Base-by-base conservation (phyloP, 2,888 invertebrate genomes). In the Pocota personata region DNA sequence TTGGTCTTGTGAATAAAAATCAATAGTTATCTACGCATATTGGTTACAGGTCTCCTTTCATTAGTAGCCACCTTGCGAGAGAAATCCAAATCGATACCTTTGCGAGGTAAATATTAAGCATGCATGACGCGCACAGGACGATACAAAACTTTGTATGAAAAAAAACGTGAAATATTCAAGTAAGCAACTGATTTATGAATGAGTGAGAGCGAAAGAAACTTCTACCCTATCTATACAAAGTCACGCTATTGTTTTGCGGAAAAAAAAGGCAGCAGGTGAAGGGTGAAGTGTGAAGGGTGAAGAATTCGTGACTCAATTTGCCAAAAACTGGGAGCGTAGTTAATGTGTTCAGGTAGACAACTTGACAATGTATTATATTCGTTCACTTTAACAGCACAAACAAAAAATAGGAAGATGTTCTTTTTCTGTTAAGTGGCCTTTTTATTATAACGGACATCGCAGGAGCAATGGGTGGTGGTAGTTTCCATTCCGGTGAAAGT, bases 111-210 rank as follows among this genome's bases (percentile, higher is more conserved):
- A 35, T 37, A 55, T 72, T 60, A 40, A 40, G 35, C 14, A 82
- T 43, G 57, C 57, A 71, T 57, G 62, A 58, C 37, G 30, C 37
- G 30, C 62, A 64, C 55, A 40, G 21, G 10, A 27, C 60, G 52
- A 43, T 58, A 46, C 60, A 16, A 62, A 60, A 72, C 19, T 71
- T 82, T 64, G 27, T 50, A 40, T 16, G 10, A 1, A 57, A 46
- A 50, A 46, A 50, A 62, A 21, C 55, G 46, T 14, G 40, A 35
- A 10, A 12, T 10, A 12, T 12, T 6, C 40, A 14, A 35, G 35
- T 35, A 35, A 24, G 3, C 37, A 75, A 64, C 64, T 75, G 69
- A 82, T 82, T 82, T 76, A 76, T 76, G 64, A 58, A 72, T 76
- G 57, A 82, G 57, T 57, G 37, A 43, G 55, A 50, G 52, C 1